Evolutionary conservation across 2,888 invertebrate genomes (phyloP).

Genomic region (Tenthredo livida): DNA sequence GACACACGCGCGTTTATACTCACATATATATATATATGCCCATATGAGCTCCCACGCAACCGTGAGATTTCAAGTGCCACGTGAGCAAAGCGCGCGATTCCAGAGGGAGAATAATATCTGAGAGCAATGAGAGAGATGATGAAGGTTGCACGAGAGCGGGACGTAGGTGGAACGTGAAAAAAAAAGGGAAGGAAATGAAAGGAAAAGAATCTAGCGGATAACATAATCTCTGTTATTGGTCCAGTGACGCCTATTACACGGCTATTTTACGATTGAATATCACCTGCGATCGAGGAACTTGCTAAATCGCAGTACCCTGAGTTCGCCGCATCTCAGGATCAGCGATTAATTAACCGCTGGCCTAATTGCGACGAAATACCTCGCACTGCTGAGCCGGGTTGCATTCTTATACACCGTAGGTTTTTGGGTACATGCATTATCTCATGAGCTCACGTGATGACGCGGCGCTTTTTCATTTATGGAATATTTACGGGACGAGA

Average conservation of each 20-base stretch:
- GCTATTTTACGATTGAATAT: neutral
- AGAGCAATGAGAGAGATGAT: slow-evolving; percentile 43
- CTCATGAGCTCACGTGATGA: slow-evolving; percentile 2
- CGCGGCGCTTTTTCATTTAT: slow-evolving; percentile 42
- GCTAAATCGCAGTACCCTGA: neutral
- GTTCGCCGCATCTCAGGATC: slow-evolving; percentile 16
- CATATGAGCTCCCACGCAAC: slow-evolving; percentile 41
- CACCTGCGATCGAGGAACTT: slow-evolving; percentile 3
- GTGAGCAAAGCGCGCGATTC: slow-evolving; percentile 57
- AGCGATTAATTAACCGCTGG: slow-evolving; percentile 44
- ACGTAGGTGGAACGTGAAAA: slow-evolving; percentile 12
- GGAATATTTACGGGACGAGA: slow-evolving; percentile 41
- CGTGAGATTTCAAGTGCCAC: slow-evolving; percentile 65
- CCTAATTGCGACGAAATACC: slow-evolving; percentile 48
- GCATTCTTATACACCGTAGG: slow-evolving; percentile 25
- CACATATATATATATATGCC: neutral
- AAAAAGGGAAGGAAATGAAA: slow-evolving; percentile 35
- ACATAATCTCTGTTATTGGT: slow-evolving; percentile 33
- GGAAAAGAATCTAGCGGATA: neutral
- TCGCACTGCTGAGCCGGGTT: neutral
- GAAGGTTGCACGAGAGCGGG: slow-evolving; percentile 41
- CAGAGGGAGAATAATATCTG: neutral
- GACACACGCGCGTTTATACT: slow-evolving; percentile 15
- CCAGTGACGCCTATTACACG: slow-evolving; percentile 12
- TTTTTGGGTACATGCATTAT: slow-evolving; percentile 6